A percentile compares a stretch with the other conserved stretches of the same genome.
Evolutionary conservation across 2,888 invertebrate species (phyloP).

Genomic region (Mylabris sibirica): DNA sequence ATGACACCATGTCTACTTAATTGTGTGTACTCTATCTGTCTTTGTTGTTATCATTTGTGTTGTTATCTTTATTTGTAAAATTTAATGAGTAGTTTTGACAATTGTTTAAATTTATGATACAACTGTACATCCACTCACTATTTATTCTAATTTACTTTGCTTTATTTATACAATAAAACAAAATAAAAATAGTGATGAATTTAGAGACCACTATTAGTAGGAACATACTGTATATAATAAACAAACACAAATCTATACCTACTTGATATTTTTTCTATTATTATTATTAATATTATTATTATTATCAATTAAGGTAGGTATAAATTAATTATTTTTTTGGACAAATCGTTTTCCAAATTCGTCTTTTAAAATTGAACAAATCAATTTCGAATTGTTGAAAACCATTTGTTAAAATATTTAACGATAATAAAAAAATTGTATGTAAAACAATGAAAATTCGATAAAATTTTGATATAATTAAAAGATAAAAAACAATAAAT

Average conservation of each 20-base stretch:
- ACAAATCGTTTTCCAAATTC: not conserved
- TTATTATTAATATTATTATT: not conserved
- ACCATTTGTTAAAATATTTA: conserved; percentile 67
- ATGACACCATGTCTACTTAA: not conserved
- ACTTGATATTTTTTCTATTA: no score
- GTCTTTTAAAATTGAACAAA: conserved; percentile 40
- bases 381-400: conserved; percentile 68
- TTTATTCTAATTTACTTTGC: not conserved
- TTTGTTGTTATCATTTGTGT: no score
- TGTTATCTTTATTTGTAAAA: no score
- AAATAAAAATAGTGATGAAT: no score
- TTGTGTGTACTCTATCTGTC: not conserved
- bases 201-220: not conserved
- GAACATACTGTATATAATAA: not conserved
- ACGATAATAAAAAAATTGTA: conserved; percentile 64
- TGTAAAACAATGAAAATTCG: conserved; percentile 67
- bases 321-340: not conserved
- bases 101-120: not conserved
- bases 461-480: conserved; percentile 62
- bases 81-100: no score
- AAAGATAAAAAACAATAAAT: conserved; percentile 60
- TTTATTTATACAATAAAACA: no score
- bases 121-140: not conserved
- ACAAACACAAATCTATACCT: no score
- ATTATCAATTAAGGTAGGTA: no score